Evolutionary conservation across 2,113 vertebrate species (phyloP).

Genomic region (Fulica atra): DNA sequence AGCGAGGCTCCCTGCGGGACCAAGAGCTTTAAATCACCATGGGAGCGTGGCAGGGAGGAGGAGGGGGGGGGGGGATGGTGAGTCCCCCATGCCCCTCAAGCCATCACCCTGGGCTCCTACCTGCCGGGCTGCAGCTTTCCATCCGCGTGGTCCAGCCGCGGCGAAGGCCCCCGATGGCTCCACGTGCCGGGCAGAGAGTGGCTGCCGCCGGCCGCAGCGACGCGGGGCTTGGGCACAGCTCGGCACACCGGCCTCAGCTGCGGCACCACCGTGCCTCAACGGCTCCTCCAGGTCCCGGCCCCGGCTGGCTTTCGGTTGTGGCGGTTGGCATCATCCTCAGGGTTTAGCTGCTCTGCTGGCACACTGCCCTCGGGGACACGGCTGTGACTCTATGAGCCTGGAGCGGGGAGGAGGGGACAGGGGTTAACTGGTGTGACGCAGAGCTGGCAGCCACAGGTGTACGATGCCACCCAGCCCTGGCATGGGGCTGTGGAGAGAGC

Average conservation of each 20-base stretch:
- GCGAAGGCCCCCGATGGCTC: not conserved
- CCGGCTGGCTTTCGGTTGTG: not conserved
- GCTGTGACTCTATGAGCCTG: conserved; percentile 11
- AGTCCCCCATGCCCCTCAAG: fast-evolving
- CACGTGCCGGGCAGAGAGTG: not conserved
- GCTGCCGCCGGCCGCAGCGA: not conserved
- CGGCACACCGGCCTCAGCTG: not conserved
- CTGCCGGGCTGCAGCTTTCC: conserved; percentile 39
- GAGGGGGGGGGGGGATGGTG: fast-evolving
- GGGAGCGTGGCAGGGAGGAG: fast-evolving
- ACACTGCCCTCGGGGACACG: not conserved
- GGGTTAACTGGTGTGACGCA: not conserved
- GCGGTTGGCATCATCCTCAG: not conserved
- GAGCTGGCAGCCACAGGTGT: not conserved
- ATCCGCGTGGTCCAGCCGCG: not conserved
- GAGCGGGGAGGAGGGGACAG: not conserved
- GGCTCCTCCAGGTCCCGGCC: not conserved
- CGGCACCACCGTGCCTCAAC: not conserved
- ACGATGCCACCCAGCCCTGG: not conserved
- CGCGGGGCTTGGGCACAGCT: not conserved
- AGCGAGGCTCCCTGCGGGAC: conserved; percentile 21
- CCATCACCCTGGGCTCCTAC: not conserved
- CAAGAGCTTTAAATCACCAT: not conserved
- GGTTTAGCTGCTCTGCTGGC: conserved; percentile 12
- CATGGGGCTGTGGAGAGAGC: not conserved